Percentiles rank a stretch among this genome's conserved stretches.
These are phyloP conservation scores for Machimus atricapillus DNA, from an alignment of 2,888 invertebrate species.

Conservation along the genomic window DNA sequence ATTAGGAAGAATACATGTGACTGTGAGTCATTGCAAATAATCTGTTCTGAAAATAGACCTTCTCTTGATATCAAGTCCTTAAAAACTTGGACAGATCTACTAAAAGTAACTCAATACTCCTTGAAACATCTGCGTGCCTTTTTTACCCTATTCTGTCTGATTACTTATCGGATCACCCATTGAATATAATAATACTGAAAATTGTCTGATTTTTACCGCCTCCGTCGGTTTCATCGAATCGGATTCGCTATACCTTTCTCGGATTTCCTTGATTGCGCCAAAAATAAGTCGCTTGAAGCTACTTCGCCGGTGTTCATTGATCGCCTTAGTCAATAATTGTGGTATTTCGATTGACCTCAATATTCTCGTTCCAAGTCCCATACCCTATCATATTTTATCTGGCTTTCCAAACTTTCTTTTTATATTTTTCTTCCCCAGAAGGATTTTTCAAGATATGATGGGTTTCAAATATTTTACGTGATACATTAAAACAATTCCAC, in stretches of 20 bases:
- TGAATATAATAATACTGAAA: background rate
- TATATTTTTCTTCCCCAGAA: background rate
- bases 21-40: background rate
- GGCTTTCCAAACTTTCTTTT: background rate
- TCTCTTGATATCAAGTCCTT: background rate
- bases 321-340: background rate
- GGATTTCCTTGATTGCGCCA: background rate
- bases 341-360: background rate
- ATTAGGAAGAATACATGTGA: background rate
- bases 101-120: background rate
- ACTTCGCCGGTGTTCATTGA: background rate
- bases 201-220: background rate
- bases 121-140: background rate
- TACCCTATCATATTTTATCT: background rate
- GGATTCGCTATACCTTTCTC: background rate
- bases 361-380: background rate
- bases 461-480: background rate
- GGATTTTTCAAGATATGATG: background rate
- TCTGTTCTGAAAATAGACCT: background rate
- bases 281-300: background rate
- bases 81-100: background rate
- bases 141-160: background rate
- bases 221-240: background rate
- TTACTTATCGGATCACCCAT: background rate
- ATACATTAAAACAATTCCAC: background rate